Evolutionary conservation across 2,888 invertebrate genomes (phyloP).

Genomic region (Ischnura elegans): DNA sequence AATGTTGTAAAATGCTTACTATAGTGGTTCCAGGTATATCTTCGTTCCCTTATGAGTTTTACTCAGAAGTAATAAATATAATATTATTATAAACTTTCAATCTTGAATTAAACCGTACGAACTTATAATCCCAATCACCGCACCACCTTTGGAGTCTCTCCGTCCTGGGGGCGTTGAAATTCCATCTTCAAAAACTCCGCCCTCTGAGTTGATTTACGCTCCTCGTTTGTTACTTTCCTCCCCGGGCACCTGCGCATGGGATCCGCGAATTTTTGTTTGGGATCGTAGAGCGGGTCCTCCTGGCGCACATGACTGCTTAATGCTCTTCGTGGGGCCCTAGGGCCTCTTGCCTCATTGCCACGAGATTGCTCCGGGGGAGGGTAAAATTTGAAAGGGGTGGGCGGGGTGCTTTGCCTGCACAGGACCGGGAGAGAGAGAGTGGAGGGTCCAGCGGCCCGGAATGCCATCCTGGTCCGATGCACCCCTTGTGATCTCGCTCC

Average conservation of each 20-base stretch:
- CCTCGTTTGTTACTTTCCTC: neutral
- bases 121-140: no score
- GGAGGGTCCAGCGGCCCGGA: neutral
- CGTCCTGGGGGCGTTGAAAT: neutral
- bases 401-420: neutral
- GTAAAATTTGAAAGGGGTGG: neutral
- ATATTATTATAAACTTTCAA: no score
- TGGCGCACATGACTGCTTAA: neutral
- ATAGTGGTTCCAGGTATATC: no score
- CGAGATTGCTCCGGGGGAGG: neutral
- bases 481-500: conserved; percentile 2
- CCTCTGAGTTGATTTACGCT: neutral
- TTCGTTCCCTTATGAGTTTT: no score
- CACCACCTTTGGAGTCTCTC: no score
- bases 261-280: neutral
- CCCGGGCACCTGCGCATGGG: neutral
- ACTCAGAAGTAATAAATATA: no score
- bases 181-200: neutral
- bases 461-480: neutral
- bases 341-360: neutral
- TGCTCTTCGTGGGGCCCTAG: neutral
- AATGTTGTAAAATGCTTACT: no score
- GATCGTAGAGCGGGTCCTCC: neutral
- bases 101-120: no score
- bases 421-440: neutral